phyloP scores from a whole-genome alignment of 2,113 vertebrate species.

The Helogale parvula region DNA sequence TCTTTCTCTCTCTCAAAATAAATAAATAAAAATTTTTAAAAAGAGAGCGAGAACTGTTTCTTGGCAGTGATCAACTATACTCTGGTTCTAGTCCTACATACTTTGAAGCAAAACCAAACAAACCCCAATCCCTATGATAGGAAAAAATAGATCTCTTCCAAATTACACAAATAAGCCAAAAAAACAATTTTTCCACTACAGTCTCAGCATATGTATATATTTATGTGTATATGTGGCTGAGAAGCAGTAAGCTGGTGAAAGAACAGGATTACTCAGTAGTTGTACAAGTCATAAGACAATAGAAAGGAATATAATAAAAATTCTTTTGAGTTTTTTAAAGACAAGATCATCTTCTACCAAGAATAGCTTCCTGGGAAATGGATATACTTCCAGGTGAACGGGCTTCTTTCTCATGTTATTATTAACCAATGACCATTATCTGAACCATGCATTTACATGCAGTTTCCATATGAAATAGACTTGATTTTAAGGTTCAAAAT shows the following conservation, averaged over 20 bases:
- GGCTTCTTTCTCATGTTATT: background rate
- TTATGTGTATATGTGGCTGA: background rate
- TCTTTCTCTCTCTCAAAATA: too few species aligned
- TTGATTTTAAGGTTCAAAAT: constrained; percentile 25
- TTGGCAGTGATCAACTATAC: background rate
- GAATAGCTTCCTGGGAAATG: background rate
- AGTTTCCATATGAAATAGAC: background rate
- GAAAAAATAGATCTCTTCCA: background rate
- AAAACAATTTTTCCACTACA: background rate
- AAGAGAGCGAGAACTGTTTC: background rate
- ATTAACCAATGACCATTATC: background rate
- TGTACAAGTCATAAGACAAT: background rate
- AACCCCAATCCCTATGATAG: background rate
- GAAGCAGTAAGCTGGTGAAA: background rate
- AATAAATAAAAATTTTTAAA: too few species aligned
- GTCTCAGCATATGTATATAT: background rate
- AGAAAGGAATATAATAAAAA: background rate
- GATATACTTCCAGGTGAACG: background rate
- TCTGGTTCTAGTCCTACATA: background rate
- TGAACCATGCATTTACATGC: background rate
- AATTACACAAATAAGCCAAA: background rate
- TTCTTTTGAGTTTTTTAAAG: background rate
- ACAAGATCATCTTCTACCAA: background rate
- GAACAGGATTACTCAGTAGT: background rate
- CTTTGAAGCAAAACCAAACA: constrained; percentile 50